Percentiles rank a stretch among this genome's conserved stretches.
Conservation (phyloP, 2,797 vertebrate species). For the Notoglanidium macrostoma region DNA sequence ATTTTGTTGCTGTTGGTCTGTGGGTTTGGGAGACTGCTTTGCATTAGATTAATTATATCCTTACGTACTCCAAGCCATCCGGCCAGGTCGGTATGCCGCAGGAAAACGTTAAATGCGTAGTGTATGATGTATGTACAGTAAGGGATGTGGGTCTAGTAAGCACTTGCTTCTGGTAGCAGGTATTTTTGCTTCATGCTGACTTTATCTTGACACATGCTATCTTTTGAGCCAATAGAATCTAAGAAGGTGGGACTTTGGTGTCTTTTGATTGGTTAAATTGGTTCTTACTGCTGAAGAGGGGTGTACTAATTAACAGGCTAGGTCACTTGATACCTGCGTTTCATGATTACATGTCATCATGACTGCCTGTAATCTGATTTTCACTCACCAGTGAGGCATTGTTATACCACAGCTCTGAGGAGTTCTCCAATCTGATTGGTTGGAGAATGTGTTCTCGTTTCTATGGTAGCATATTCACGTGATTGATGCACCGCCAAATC, state of each 20-base stretch:
- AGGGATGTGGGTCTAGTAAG: neutral
- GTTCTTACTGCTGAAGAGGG: neutral
- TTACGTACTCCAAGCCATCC: neutral
- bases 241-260: neutral
- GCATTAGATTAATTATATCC: neutral
- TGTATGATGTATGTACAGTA: too few species aligned
- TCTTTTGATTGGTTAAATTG: neutral
- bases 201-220: neutral
- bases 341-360: neutral
- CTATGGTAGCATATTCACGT: neutral
- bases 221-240: neutral
- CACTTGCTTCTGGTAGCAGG: neutral
- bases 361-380: neutral
- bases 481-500: too few species aligned
- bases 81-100: neutral
- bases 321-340: neutral
- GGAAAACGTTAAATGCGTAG: too few species aligned
- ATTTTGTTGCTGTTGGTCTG: neutral
- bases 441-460: neutral
- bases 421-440: neutral
- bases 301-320: neutral
- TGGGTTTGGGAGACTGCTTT: neutral
- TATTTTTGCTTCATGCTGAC: neutral
- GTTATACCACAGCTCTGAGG: neutral
- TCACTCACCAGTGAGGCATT: neutral